These are phyloP conservation scores for Bradynema listronoti DNA, from an alignment of 1,140 invertebrate species.

Conservation along the genomic window DNA sequence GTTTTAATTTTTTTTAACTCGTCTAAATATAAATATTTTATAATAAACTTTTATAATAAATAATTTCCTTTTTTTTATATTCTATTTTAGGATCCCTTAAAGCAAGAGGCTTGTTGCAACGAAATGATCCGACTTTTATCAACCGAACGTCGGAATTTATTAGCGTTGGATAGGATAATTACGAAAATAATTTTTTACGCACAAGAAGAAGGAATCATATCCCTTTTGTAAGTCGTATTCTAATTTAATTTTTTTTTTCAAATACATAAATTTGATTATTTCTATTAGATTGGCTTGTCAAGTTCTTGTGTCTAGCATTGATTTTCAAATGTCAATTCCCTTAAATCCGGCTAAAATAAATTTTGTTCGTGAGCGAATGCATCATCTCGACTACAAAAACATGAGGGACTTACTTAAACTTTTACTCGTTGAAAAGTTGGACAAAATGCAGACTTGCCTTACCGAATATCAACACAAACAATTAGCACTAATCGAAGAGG, in stretches of 20 bases:
- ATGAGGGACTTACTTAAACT: constrained; percentile 41
- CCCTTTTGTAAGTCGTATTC: constrained; percentile 27
- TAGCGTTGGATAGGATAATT: constrained; percentile 30
- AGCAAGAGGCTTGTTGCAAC: constrained; percentile 21
- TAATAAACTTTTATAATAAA: neutral
- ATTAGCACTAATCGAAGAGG: constrained; percentile 28
- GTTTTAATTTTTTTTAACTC: constrained; percentile 4
- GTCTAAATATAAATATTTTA: neutral
- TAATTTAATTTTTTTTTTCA: constrained; percentile 6
- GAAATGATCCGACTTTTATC: constrained; percentile 20
- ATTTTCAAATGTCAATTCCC: constrained; percentile 40
- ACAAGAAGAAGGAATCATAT: constrained; percentile 26
- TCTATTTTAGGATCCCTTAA: neutral
- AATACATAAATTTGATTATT: neutral
- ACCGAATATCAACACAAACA: constrained; percentile 40
- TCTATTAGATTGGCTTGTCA: constrained; percentile 29
- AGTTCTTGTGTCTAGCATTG: constrained; percentile 32
- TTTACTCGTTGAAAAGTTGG: constrained; percentile 34
- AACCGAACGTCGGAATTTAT: constrained; percentile 21
- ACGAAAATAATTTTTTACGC: constrained; percentile 36
- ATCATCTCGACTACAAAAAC: constrained; percentile 39
- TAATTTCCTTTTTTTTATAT: neutral
- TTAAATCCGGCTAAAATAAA: constrained; percentile 29
- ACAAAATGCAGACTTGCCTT: constrained; percentile 23
- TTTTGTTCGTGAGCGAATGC: constrained; percentile 36